Conservation (phyloP, 2,113 vertebrate genomes). For the Laticauda laticaudata region DNA sequence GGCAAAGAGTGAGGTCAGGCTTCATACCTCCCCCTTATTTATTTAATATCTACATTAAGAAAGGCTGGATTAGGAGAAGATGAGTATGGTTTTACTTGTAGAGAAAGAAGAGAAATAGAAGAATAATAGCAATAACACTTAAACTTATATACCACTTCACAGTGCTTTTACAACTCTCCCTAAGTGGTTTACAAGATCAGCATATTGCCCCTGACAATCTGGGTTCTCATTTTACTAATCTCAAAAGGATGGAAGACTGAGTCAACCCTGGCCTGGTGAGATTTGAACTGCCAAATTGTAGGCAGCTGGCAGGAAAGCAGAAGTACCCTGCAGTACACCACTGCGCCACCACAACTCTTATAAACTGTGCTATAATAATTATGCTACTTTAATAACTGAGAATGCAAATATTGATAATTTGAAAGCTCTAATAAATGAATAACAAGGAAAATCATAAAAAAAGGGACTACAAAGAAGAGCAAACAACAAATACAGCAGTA, state of each 20-base stretch:
- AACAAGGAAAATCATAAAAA: neutral
- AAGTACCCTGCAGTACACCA: too few species aligned
- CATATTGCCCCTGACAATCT: too few species aligned
- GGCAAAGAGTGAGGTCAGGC: neutral
- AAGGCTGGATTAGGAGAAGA: neutral
- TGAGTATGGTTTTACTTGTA: neutral
- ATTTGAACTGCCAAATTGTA: too few species aligned
- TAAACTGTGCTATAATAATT: neutral
- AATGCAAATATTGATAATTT: neutral
- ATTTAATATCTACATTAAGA: neutral
- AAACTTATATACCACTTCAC: too few species aligned
- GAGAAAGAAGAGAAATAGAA: neutral
- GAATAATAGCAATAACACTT: neutral
- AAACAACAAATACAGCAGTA: neutral
- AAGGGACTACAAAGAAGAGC: neutral
- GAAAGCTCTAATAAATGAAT: neutral
- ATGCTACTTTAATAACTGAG: neutral
- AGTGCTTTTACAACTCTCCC: too few species aligned
- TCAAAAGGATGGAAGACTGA: too few species aligned
- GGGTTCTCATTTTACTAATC: too few species aligned
- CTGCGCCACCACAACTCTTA: too few species aligned
- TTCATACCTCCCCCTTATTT: neutral
- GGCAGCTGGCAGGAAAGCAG: too few species aligned
- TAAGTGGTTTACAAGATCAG: too few species aligned
- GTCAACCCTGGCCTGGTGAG: too few species aligned